Percentiles rank a stretch among this genome's conserved stretches.
Conservation (phyloP, 2,888 invertebrate species). For the Drosophila buzzatii region DNA sequence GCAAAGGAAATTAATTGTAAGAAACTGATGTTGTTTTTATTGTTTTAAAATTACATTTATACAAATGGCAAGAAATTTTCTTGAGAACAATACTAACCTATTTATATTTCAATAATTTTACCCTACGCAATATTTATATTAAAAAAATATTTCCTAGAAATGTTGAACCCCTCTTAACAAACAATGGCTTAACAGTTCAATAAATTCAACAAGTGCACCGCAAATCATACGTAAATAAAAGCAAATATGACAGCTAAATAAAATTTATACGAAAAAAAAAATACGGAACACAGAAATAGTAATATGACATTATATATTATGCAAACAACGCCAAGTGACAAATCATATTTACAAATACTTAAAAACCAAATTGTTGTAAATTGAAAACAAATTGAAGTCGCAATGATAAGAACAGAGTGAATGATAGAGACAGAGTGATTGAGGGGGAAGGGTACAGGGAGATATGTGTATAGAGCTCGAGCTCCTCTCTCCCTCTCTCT, state of each 20-base stretch:
- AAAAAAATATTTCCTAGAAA: neutral
- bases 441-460: neutral
- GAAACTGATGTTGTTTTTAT: neutral
- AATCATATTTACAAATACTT: conserved; percentile 66
- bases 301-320: conserved; percentile 38
- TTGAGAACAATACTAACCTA: neutral
- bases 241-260: neutral
- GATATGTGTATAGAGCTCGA: too few relatives aligned
- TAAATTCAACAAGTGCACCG: conserved; percentile 31
- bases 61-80: neutral
- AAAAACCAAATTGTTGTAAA: conserved; percentile 78
- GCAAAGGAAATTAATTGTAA: neutral
- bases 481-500: neutral
- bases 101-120: neutral
- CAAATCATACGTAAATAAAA: neutral
- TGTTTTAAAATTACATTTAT: neutral
- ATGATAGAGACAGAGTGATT: neutral
- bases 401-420: conserved; percentile 46
- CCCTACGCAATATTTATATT: neutral
- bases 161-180: neutral
- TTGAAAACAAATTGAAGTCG: conserved; percentile 80
- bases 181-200: conserved; percentile 13
- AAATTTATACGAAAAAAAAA: conserved; percentile 3
- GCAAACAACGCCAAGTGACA: conserved; percentile 67
- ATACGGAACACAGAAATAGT: conserved; percentile 1